Percentiles rank a stretch among this genome's conserved stretches.
Evolutionary conservation across 92 coral and sea anemone species (phyloP).

Genomic region (Diadumene lineata): DNA sequence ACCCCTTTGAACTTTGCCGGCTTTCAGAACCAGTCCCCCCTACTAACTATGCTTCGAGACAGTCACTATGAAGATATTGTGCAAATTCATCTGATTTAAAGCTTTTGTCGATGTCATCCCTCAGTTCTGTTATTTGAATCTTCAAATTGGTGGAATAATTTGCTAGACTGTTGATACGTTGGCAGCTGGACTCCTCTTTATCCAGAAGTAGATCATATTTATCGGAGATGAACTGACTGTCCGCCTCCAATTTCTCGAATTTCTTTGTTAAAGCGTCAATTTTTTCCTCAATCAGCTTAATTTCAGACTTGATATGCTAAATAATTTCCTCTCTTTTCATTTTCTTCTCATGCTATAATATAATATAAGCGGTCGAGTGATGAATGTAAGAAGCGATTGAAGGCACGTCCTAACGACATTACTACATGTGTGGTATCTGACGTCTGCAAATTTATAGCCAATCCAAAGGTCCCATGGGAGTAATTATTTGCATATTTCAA

Average conservation of each 20-base stretch:
- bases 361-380: background rate
- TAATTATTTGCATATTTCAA: too few species aligned
- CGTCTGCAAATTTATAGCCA: too few species aligned
- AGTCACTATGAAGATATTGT: constrained; percentile 27
- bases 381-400: constrained; percentile 1
- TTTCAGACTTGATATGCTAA: constrained; percentile 17
- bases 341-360: constrained; percentile 1
- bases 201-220: constrained; percentile 26
- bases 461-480: too few species aligned
- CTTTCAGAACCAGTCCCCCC: too few species aligned
- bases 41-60: too few species aligned
- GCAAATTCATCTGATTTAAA: constrained; percentile 22
- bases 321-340: constrained; percentile 27
- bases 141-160: constrained; percentile 1
- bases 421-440: background rate
- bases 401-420: background rate
- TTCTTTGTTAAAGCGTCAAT: constrained; percentile 14
- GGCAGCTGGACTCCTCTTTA: constrained; percentile 22
- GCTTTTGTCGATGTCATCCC: constrained; percentile 11
- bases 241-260: constrained; percentile 16
- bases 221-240: constrained; percentile 20
- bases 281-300: constrained; percentile 25
- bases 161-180: constrained; percentile 16
- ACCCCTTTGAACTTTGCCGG: too few species aligned
- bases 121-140: constrained; percentile 1